Percentiles rank a stretch among this genome's conserved stretches.
Conservation (phyloP, 2,113 vertebrate genomes). For the Oncorhynchus keta region DNA sequence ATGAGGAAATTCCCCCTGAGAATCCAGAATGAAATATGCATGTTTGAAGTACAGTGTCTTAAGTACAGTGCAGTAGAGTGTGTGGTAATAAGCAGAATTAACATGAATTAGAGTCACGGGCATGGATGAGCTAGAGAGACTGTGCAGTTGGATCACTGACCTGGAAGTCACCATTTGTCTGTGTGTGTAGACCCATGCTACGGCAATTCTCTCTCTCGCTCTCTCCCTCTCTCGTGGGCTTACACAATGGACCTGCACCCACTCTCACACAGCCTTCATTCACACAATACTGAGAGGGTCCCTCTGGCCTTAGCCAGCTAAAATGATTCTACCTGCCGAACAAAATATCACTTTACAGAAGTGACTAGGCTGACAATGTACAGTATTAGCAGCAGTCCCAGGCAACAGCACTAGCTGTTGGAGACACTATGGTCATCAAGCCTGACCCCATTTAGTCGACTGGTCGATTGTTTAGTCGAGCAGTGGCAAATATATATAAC, state of each 20-base stretch:
- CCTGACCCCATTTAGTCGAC: no score
- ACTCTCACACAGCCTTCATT: not conserved
- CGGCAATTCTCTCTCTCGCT: no score
- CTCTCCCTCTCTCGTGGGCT: no score
- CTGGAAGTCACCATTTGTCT: conserved; percentile 3
- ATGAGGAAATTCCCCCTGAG: conserved; percentile 41
- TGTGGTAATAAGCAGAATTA: conserved; percentile 11
- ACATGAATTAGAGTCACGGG: conserved; percentile 33
- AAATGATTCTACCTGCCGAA: not conserved
- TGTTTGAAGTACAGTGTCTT: conserved; percentile 23
- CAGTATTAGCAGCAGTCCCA: no score
- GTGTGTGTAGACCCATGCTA: conserved; percentile 2
- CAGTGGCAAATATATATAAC: no score
- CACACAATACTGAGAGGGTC: not conserved
- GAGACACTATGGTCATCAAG: no score
- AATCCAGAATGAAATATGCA: conserved; percentile 39
- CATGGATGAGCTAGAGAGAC: conserved; percentile 23
- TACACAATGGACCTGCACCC: not conserved
- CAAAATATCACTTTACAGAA: not conserved
- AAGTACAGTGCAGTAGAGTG: not conserved
- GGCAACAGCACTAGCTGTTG: no score
- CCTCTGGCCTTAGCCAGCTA: not conserved
- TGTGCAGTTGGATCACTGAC: conserved; percentile 23
- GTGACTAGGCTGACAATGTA: no score
- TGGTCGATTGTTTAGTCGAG: no score